These are phyloP conservation scores for Galeruca laticollis DNA, from an alignment of 2,888 invertebrate species.

Conservation along the genomic window DNA sequence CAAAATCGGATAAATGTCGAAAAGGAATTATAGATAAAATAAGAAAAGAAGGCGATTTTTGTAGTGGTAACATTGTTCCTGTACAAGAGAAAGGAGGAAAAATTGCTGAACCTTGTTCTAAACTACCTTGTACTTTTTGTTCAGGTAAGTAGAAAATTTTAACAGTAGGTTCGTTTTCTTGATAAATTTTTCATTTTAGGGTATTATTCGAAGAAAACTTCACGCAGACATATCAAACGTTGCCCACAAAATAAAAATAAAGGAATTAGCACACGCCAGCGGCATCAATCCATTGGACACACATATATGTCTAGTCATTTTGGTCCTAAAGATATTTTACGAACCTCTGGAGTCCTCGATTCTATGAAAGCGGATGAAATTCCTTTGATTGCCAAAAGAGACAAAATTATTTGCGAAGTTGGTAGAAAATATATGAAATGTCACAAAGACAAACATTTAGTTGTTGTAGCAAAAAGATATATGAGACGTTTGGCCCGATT, in stretches of 20 bases:
- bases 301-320: no score
- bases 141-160: not conserved
- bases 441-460: not conserved
- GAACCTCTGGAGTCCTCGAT: no score
- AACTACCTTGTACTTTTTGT: not conserved
- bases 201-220: no score
- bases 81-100: not conserved
- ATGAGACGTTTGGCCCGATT: not conserved
- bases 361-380: no score
- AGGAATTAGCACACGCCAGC: no score
- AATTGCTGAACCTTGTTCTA: not conserved
- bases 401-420: no score
- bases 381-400: no score
- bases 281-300: no score
- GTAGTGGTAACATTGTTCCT: not conserved
- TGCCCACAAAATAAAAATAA: no score
- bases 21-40: not conserved
- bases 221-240: no score
- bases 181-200: not conserved
- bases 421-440: no score
- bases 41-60: not conserved
- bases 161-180: not conserved
- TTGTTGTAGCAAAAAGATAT: slow-evolving; percentile 1
- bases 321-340: no score
- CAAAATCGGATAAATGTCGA: not conserved